These are phyloP conservation scores for Dromius quadrimaculatus DNA, from an alignment of 2,888 invertebrate species.

Conservation along the genomic window DNA sequence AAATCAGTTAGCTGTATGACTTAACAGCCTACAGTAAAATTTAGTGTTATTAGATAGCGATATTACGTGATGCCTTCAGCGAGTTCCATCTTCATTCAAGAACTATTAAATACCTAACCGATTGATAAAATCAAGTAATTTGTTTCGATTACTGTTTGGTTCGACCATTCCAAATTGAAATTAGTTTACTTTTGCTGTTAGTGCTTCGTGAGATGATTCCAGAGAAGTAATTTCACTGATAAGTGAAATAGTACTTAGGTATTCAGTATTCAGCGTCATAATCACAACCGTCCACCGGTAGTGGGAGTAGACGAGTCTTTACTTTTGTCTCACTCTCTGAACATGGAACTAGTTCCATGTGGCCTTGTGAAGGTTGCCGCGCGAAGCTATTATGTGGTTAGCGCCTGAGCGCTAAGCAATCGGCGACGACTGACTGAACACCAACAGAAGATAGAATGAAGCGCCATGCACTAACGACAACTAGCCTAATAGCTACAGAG, in stretches of 20 bases:
- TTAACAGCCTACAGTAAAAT: too few relatives aligned
- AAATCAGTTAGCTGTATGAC: too few relatives aligned
- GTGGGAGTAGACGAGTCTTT: slow-evolving; percentile 50
- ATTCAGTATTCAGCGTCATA: slow-evolving; percentile 10
- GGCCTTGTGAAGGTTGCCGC: slow-evolving; percentile 51
- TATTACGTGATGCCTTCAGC: too few relatives aligned
- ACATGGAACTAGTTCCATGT: slow-evolving; percentile 48
- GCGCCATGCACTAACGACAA: slow-evolving; percentile 20
- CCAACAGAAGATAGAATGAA: not conserved
- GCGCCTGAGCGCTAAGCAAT: slow-evolving; percentile 44
- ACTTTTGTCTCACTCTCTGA: slow-evolving; percentile 50
- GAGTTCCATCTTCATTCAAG: too few relatives aligned
- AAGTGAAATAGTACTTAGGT: not conserved
- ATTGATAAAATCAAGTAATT: too few relatives aligned
- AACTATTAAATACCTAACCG: too few relatives aligned
- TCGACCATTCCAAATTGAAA: too few relatives aligned
- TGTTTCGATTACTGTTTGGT: too few relatives aligned
- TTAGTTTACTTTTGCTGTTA: too few relatives aligned
- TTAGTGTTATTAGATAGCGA: too few relatives aligned
- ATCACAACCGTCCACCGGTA: slow-evolving; percentile 15
- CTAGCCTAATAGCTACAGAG: not conserved
- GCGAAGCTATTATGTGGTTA: slow-evolving; percentile 49
- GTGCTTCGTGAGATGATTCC: too few relatives aligned
- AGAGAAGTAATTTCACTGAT: too few relatives aligned
- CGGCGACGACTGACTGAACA: slow-evolving; percentile 4